Evolutionary conservation across 1,140 invertebrate genomes (phyloP).

Genomic region (Cotesia glomerata): DNA sequence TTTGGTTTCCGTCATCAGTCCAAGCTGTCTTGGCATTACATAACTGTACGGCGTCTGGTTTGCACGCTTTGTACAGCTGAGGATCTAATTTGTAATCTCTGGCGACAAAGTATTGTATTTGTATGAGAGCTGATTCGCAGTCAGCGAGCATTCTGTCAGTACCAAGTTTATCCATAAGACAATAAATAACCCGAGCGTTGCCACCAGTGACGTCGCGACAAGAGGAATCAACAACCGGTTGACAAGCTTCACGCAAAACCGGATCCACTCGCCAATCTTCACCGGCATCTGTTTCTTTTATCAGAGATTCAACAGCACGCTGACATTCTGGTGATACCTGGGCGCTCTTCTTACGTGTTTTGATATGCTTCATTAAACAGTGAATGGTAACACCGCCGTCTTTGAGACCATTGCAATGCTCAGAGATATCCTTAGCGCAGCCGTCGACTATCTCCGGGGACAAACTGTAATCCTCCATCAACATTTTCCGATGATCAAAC

Average conservation of each 20-base stretch:
- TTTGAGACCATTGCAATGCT: constrained; percentile 76
- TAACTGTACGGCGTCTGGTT: constrained; percentile 80
- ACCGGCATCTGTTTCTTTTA: constrained; percentile 82
- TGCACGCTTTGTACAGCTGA: constrained; percentile 86
- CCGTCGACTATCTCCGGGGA: constrained; percentile 89
- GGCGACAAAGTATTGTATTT: constrained; percentile 97
- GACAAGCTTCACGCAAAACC: constrained; percentile 83
- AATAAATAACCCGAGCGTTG: constrained; percentile 85
- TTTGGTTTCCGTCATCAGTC: constrained; percentile 72
- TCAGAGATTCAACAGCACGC: constrained; percentile 76
- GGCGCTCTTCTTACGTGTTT: constrained; percentile 66
- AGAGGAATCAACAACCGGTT: constrained; percentile 77
- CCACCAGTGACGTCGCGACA: constrained; percentile 73
- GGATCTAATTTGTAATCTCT: constrained; percentile 94
- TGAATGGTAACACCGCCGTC: constrained; percentile 89
- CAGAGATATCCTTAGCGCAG: constrained; percentile 86
- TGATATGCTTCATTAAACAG: constrained; percentile 92
- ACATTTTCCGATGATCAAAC: constrained; percentile 84
- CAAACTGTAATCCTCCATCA: constrained; percentile 92
- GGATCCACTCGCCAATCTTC: constrained; percentile 94
- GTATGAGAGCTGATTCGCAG: constrained; percentile 89
- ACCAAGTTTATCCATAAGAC: constrained; percentile 91
- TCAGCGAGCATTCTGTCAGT: constrained; percentile 83
- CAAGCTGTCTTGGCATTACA: constrained; percentile 84
- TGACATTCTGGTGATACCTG: constrained; percentile 73